These are phyloP conservation scores for Channa striata DNA, from an alignment of 2,797 vertebrate genomes.

Conservation along the genomic window DNA sequence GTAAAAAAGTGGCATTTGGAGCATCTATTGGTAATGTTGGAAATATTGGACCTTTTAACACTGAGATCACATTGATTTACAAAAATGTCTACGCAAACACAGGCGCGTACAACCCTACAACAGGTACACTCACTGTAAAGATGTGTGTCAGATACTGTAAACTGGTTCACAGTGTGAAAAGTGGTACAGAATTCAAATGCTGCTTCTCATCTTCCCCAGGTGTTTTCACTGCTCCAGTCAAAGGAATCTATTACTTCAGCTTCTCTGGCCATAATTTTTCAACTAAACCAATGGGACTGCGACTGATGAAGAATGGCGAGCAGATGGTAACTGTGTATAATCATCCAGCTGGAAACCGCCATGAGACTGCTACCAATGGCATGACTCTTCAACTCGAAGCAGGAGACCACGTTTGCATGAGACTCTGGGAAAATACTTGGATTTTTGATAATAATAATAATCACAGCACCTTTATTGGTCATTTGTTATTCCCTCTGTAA, in stretches of 20 bases:
- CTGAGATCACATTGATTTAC: conserved; percentile 38
- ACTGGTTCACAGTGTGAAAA: neutral
- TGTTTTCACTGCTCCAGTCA: conserved; percentile 59
- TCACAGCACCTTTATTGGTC: conserved; percentile 43
- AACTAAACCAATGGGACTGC: neutral
- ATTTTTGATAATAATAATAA: neutral
- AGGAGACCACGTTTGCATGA: conserved; percentile 61
- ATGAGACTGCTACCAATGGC: conserved; percentile 39
- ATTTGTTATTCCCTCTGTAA: conserved; percentile 53
- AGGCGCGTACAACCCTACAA: conserved; percentile 43
- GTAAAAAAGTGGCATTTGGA: conserved; percentile 44
- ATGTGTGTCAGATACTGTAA: neutral
- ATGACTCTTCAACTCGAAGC: conserved; percentile 37
- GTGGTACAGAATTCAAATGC: neutral
- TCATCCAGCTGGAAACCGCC: accelerated
- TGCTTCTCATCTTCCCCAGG: conserved; percentile 30
- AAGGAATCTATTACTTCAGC: conserved; percentile 59
- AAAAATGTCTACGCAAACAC: conserved; percentile 44
- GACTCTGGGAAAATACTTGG: neutral
- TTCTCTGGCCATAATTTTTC: conserved; percentile 24
- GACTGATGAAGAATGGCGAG: conserved; percentile 50
- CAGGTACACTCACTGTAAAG: conserved; percentile 21
- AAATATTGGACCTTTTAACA: conserved; percentile 15
- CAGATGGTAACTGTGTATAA: conserved; percentile 30
- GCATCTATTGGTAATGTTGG: neutral